These are phyloP conservation scores for Halictus quadricinctus DNA, from an alignment of 2,888 invertebrate genomes.

Conservation along the genomic window DNA sequence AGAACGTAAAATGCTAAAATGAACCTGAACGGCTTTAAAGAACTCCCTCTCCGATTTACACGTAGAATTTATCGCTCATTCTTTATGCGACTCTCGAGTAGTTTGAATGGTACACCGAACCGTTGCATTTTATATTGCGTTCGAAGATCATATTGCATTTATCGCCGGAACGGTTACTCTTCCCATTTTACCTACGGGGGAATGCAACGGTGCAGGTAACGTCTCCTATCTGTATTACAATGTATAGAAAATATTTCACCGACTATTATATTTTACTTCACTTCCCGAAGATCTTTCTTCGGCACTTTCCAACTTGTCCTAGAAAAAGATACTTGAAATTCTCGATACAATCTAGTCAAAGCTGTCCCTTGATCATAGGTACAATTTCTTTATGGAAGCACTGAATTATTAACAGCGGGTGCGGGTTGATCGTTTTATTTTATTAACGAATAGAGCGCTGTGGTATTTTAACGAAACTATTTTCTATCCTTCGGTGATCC, in stretches of 20 bases:
- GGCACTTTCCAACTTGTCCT: neutral
- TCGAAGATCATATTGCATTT: neutral
- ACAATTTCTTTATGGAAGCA: no score
- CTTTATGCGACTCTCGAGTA: neutral
- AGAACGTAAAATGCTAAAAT: neutral
- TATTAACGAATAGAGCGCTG: no score
- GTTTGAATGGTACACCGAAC: neutral
- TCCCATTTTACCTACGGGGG: neutral
- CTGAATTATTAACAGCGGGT: no score
- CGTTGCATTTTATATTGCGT: neutral
- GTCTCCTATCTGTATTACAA: neutral
- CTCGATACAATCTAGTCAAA: no score
- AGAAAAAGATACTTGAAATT: no score
- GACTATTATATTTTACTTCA: neutral
- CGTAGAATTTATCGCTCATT: conserved; percentile 4
- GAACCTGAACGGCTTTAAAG: neutral
- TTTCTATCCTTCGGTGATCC: no score
- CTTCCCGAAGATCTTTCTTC: neutral
- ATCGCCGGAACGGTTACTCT: neutral
- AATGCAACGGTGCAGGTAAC: neutral
- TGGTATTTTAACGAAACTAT: no score
- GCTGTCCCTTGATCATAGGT: no score
- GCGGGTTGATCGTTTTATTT: no score
- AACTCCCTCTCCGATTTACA: neutral
- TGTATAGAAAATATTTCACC: neutral